These are phyloP conservation scores for Mallotus villosus DNA, from an alignment of 2,797 vertebrate species.

Conservation along the genomic window DNA sequence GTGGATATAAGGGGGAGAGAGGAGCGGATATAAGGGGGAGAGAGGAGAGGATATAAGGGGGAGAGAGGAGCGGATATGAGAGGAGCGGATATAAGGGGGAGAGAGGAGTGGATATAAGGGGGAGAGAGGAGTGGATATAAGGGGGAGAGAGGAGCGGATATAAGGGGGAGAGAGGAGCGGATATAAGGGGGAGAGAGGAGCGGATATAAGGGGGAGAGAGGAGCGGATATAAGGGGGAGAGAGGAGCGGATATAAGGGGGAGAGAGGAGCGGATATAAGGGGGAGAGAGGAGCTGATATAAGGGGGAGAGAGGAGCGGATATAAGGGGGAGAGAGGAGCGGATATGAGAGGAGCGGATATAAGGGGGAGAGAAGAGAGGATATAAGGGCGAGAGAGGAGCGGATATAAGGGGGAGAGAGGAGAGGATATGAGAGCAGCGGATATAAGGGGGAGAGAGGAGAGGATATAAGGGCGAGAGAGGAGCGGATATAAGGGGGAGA, in stretches of 20 bases:
- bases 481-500: slow-evolving; percentile 31
- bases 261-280: slow-evolving; percentile 27
- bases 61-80: slow-evolving; percentile 27
- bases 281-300: too few species aligned
- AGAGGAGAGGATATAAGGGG: slow-evolving; percentile 30
- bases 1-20: too few species aligned
- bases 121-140: too few species aligned
- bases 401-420: slow-evolving; percentile 31
- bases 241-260: slow-evolving; percentile 31
- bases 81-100: slow-evolving; percentile 30
- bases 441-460: too few species aligned
- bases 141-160: slow-evolving; percentile 26
- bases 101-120: slow-evolving; percentile 28
- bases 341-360: slow-evolving; percentile 38
- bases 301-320: slow-evolving; percentile 25
- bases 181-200: slow-evolving; percentile 30
- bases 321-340: slow-evolving; percentile 12
- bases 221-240: slow-evolving; percentile 29
- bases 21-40: slow-evolving; percentile 29
- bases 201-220: slow-evolving; percentile 31
- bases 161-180: slow-evolving; percentile 8
- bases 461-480: slow-evolving; percentile 38
- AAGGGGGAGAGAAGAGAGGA: too few species aligned
- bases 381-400: too few species aligned
- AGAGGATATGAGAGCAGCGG: slow-evolving; percentile 36